These are phyloP conservation scores for Polydrusus pterygomalis DNA, from an alignment of 2,888 invertebrate genomes.

Conservation along the genomic window DNA sequence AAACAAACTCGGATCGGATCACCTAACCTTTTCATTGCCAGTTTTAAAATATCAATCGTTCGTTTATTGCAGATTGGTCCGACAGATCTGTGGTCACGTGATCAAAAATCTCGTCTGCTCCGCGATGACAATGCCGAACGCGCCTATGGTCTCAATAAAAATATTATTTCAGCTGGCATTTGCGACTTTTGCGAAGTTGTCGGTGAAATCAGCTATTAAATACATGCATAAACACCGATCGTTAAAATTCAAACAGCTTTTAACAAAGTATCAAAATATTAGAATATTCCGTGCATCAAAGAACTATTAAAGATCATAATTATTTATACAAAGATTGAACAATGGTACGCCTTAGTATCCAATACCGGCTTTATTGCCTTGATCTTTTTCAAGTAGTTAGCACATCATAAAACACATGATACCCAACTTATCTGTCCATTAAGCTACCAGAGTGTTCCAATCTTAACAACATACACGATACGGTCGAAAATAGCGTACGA, in stretches of 20 bases:
- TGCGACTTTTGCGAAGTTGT: background rate
- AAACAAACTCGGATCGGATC: too few species aligned
- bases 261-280: conserved; percentile 34
- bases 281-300: conserved; percentile 42
- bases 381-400: conserved; percentile 67
- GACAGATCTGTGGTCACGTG: too few species aligned
- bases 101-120: too few species aligned
- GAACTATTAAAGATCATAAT: conserved; percentile 44
- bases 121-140: too few species aligned
- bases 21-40: too few species aligned
- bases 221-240: conserved; percentile 1
- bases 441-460: conserved; percentile 63
- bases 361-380: conserved; percentile 60
- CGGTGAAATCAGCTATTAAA: background rate
- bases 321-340: conserved; percentile 52
- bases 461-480: conserved; percentile 59
- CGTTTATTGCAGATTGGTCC: too few species aligned
- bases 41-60: too few species aligned
- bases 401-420: conserved; percentile 71
- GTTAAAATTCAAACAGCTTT: conserved; percentile 6
- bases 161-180: too few species aligned
- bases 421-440: conserved; percentile 70
- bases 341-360: conserved; percentile 45
- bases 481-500: conserved; percentile 61
- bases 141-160: too few species aligned